phyloP scores from a whole-genome alignment of 2,888 invertebrate species.

The Phrixothrix hirtus region DNA sequence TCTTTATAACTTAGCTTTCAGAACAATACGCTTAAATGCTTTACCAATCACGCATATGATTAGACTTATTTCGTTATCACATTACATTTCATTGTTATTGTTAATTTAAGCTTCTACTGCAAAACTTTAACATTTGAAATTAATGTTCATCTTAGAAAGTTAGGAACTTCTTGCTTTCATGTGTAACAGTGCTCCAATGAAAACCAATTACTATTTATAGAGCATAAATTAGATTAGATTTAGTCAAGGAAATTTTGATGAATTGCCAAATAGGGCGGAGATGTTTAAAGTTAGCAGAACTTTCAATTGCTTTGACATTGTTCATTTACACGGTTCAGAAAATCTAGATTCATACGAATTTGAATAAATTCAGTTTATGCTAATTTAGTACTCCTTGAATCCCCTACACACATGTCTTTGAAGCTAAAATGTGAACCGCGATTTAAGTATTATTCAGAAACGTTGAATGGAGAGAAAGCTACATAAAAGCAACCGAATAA shows the following conservation, averaged over 20 bases:
- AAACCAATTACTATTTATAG: constrained; percentile 1
- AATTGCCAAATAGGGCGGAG: constrained; percentile 33
- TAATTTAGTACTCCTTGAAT: constrained; percentile 38
- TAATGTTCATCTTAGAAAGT: too few species aligned
- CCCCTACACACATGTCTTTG: constrained; percentile 23
- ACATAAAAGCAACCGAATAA: constrained; percentile 13
- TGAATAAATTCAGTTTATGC: constrained; percentile 48
- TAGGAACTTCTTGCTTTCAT: too few species aligned
- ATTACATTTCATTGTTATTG: too few species aligned
- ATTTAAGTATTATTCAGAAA: constrained; percentile 23
- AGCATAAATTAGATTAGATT: constrained; percentile 18
- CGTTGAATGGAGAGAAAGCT: constrained; percentile 6
- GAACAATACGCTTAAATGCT: too few species aligned
- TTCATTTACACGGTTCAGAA: constrained; percentile 42
- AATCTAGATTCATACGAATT: constrained; percentile 45
- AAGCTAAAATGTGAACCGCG: constrained; percentile 21
- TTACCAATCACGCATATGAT: too few species aligned
- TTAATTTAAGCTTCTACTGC: too few species aligned
- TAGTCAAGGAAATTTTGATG: constrained; percentile 22
- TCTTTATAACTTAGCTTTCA: too few species aligned
- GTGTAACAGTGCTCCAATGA: too few species aligned
- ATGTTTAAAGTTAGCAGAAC: constrained; percentile 41
- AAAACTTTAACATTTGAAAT: too few species aligned
- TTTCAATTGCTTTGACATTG: constrained; percentile 47
- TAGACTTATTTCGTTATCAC: too few species aligned